Evolutionary conservation across 2,797 vertebrate species (phyloP).

Genomic region (Pangasius mekongensis): DNA sequence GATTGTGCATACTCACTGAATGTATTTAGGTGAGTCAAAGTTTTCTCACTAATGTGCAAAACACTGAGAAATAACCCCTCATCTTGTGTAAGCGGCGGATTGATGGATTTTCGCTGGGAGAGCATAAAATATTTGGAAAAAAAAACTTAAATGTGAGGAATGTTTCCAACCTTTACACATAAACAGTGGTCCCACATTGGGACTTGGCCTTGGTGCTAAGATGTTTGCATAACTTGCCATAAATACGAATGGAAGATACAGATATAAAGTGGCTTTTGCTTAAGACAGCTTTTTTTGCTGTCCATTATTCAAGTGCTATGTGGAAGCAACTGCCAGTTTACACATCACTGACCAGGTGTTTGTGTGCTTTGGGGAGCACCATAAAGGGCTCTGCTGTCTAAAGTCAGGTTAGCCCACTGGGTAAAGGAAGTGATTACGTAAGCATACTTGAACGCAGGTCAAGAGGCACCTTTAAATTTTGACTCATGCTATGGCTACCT

Average conservation of each 20-base stretch:
- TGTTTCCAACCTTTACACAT: neutral
- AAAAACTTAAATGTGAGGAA: neutral
- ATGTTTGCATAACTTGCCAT: neutral
- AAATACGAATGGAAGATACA: neutral
- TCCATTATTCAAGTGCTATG: neutral
- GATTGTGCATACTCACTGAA: neutral
- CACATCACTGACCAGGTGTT: neutral
- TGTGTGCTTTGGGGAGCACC: conserved; percentile 26
- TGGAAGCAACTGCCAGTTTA: conserved; percentile 5
- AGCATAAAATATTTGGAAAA: neutral
- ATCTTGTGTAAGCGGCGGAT: neutral
- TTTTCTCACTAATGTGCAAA: neutral
- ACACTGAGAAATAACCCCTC: neutral
- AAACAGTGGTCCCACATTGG: neutral
- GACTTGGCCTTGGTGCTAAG: neutral
- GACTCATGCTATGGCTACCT: neutral
- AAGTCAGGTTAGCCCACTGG: neutral
- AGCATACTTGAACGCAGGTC: neutral
- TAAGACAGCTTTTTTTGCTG: neutral
- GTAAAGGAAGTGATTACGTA: neutral
- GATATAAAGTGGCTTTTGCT: neutral
- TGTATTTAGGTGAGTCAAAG: neutral
- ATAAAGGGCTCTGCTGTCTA: conserved; percentile 13
- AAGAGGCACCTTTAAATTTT: neutral
- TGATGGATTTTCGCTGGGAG: neutral